Conservation (phyloP, 2,113 vertebrate genomes). For the Tetrao urogallus region DNA sequence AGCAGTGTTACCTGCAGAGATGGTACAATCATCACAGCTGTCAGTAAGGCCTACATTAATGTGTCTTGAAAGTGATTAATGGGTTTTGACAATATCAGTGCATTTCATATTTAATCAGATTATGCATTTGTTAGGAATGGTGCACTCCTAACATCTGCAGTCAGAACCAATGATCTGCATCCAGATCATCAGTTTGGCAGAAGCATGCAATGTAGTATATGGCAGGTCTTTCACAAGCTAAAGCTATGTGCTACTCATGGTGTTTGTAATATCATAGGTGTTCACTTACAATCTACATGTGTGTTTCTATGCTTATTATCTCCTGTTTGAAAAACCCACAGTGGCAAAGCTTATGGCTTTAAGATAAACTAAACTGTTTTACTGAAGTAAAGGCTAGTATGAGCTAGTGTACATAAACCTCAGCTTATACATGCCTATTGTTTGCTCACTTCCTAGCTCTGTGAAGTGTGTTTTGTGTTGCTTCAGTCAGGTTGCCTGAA, state of each 20-base stretch:
- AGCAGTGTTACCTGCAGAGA: conserved; percentile 49
- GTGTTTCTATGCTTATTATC: not conserved
- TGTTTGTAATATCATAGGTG: not conserved
- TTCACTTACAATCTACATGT: not conserved
- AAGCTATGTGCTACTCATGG: not conserved
- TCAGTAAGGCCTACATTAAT: conserved; percentile 73
- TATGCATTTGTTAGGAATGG: conserved; percentile 81
- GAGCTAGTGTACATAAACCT: fast-evolving
- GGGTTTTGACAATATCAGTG: conserved; percentile 83
- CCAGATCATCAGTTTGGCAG: conserved; percentile 66
- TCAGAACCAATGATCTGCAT: conserved; percentile 70
- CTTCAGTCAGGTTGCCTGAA: not conserved
- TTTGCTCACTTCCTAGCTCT: not conserved
- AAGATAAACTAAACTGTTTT: not conserved
- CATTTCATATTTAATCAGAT: conserved; percentile 84
- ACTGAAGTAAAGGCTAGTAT: not conserved
- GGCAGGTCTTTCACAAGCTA: conserved; percentile 30
- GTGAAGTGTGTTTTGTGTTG: not conserved
- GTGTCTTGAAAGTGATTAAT: conserved; percentile 84
- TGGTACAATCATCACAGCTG: conserved; percentile 75
- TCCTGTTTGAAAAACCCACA: not conserved
- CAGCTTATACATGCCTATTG: not conserved
- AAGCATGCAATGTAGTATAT: not conserved
- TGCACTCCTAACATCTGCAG: conserved; percentile 78
- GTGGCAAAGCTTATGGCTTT: not conserved